Percentiles rank a stretch among this genome's conserved stretches.
Conservation (phyloP, 2,888 invertebrate species). For the Lycia hirtaria region DNA sequence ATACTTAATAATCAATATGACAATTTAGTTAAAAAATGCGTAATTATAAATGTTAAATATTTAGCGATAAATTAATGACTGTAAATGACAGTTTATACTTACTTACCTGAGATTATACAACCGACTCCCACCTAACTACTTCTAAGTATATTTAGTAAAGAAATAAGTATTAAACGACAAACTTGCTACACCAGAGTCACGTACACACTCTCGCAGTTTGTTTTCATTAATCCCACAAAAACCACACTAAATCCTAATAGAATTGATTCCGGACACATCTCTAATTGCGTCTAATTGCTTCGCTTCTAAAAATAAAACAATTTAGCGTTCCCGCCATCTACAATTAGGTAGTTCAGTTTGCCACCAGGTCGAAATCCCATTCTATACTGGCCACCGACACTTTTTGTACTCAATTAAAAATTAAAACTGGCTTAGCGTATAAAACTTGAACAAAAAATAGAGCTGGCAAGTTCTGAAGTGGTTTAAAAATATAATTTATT, state of each 20-base stretch:
- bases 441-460: conserved; percentile 12
- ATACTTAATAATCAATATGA: neutral
- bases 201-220: conserved; percentile 28
- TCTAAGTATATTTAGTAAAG: conserved; percentile 23
- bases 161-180: conserved; percentile 27
- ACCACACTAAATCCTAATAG: conserved; percentile 37
- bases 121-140: conserved; percentile 20
- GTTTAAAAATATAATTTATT: neutral
- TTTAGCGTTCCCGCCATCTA: conserved; percentile 29
- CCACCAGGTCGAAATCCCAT: conserved; percentile 13
- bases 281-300: conserved; percentile 38
- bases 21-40: conserved; percentile 5
- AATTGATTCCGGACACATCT: conserved; percentile 33
- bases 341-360: conserved; percentile 27
- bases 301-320: conserved; percentile 39
- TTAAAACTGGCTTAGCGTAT: conserved; percentile 14
- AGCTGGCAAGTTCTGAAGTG: conserved; percentile 1
- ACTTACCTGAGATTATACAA: conserved; percentile 9
- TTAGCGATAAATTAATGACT: conserved; percentile 8
- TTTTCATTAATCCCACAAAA: conserved; percentile 25
- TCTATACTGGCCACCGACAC: conserved; percentile 13
- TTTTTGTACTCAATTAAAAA: conserved; percentile 14
- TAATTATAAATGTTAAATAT: conserved; percentile 1
- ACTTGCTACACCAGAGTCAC: conserved; percentile 25
- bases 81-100: neutral